Evolutionary conservation across 1,140 invertebrate genomes (phyloP), one percentile per base, ranked within the genome.

Genomic region (Ceratina australensis): DNA sequence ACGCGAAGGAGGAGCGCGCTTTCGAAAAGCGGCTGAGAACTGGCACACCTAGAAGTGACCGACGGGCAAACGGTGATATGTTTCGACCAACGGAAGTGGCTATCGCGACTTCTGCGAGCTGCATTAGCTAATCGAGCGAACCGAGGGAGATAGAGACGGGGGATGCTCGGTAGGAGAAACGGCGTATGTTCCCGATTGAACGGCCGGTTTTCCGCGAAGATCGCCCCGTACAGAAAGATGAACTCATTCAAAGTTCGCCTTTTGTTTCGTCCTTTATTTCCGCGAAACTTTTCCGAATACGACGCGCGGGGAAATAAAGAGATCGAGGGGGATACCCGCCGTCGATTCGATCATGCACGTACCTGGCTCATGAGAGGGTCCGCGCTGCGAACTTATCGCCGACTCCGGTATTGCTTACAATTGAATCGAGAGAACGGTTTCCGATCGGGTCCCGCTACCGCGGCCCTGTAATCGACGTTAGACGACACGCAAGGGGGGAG

Each of bases 61-160:
- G 50, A n/a, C 16, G 16, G 10, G 7, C 1, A 15, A 42, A 10
- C 47, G 24, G n/a, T 5, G 15, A 24, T 47, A 22, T 5, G 2
- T 59, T 49, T 26, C 33, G 10, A 47, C 10, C 49, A 24, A 12
- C 3, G 22, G 16, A 52, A 42, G 65, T n/a, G 65, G 47, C 42
- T 52, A 71, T 77, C 66, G 56, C 56, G 20, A 33, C 54, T 59
- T 68, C 28, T 22, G 22, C 59, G 12, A 13, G 52, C 54, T 33
- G 24, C 47, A 59, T 68, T 75, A 68, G 24, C 73, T 67, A 59
- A 68, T 75, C 42, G 22, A 49, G 22, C 24, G 15, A 52, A 52
- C 10, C 18, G 20, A 24, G 60, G 4, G 13, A 42, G 1, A 20
- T 8, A 20, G 24, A 18, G 20, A 13, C 4, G 50, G n/a, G n/a